A percentile compares a stretch with the other conserved stretches of the same genome.
phyloP scores from a whole-genome alignment of 2,797 vertebrate genomes.

The Brachymystax lenok region DNA sequence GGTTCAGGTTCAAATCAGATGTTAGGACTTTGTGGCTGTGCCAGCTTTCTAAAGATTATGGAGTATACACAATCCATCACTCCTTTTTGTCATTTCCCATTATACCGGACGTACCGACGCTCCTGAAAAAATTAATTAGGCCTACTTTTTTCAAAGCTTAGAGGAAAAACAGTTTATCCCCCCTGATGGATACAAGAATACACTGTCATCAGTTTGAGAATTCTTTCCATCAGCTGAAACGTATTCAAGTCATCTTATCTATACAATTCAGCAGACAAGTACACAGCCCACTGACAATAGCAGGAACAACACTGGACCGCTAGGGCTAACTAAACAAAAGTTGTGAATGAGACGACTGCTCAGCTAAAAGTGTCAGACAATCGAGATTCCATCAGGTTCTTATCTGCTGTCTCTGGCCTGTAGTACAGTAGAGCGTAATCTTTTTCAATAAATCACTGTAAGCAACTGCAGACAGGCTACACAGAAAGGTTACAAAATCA shows the following conservation, averaged over 20 bases:
- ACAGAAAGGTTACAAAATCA: constrained; percentile 23
- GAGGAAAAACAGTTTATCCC: constrained; percentile 2
- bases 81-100: no score
- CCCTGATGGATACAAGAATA: not conserved
- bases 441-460: constrained; percentile 56
- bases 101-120: no score
- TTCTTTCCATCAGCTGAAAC: constrained; percentile 19
- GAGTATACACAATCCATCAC: no score
- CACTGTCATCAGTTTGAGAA: constrained; percentile 15
- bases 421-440: constrained; percentile 45
- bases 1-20: no score
- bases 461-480: constrained; percentile 42
- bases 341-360: constrained; percentile 6
- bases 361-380: not conserved
- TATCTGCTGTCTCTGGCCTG: constrained; percentile 32
- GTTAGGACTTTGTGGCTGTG: no score
- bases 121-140: no score
- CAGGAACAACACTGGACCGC: constrained; percentile 7
- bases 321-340: constrained; percentile 29
- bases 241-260: constrained; percentile 46
- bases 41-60: no score
- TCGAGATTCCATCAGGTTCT: constrained; percentile 25
- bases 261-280: constrained; percentile 39
- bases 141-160: not conserved
- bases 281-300: constrained; percentile 33